Evolutionary conservation across 92 coral and sea anemone species (phyloP).

Genomic region (Desmophyllum pertusum): DNA sequence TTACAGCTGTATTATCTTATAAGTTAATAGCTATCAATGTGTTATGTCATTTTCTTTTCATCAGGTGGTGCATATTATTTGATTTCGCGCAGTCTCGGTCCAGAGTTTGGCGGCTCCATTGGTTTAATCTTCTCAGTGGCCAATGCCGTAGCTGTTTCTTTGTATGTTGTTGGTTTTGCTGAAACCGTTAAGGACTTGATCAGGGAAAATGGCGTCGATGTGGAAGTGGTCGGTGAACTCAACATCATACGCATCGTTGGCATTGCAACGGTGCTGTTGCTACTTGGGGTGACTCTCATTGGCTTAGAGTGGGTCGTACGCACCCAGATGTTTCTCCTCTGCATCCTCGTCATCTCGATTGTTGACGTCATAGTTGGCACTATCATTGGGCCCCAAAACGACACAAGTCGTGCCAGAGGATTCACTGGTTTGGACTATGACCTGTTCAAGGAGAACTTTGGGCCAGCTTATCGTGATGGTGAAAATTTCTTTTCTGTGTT

Average conservation of each 20-base stretch:
- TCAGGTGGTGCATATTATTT: constrained; percentile 98
- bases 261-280: constrained; percentile 71
- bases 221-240: constrained; percentile 82
- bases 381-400: constrained; percentile 76
- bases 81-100: constrained; percentile 99
- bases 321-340: constrained; percentile 92
- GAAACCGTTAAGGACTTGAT: constrained; percentile 93
- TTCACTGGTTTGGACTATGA: constrained; percentile 72
- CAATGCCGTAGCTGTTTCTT: constrained; percentile 97
- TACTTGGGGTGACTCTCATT: constrained; percentile 85
- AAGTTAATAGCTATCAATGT: too few species aligned
- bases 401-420: constrained; percentile 68
- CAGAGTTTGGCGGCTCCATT: constrained; percentile 99
- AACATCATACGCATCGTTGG: constrained; percentile 97
- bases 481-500: constrained; percentile 97
- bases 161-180: constrained; percentile 98
- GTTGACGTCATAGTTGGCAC: constrained; percentile 80
- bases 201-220: constrained; percentile 61
- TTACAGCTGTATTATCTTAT: too few species aligned
- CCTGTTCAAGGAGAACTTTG: constrained; percentile 78
- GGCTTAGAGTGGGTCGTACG: constrained; percentile 99
- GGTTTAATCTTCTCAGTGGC: constrained; percentile 98
- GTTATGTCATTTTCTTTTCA: background rate
- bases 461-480: constrained; percentile 70
- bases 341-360: constrained; percentile 79